These are phyloP conservation scores for Rhynchonema sp. DNA, from an alignment of 2,888 invertebrate species.

Conservation along the genomic window DNA sequence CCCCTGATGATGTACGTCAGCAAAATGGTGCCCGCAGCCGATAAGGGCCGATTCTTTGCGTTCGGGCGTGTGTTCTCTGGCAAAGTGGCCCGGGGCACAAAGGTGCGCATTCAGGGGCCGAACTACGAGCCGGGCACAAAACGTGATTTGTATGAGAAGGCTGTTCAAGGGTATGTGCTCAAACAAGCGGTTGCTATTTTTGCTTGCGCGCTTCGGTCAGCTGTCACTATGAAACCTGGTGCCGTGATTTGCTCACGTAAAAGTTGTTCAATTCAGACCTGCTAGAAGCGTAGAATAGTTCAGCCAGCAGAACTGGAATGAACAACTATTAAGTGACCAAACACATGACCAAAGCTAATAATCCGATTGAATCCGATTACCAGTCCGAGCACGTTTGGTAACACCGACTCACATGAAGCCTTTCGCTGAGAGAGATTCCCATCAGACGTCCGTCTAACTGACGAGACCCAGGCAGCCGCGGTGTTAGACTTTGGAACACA, in stretches of 20 bases:
- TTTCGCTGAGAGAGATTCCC: too few species aligned
- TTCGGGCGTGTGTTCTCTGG: conserved; percentile 16
- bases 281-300: not conserved
- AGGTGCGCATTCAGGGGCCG: conserved; percentile 10
- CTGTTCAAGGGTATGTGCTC: conserved; percentile 3
- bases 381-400: too few species aligned
- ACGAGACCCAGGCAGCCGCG: too few species aligned
- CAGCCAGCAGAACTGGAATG: not conserved
- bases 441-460: not conserved
- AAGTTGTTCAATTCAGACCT: too few species aligned
- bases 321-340: not conserved
- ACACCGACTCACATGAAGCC: too few species aligned
- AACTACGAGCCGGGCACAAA: conserved; percentile 10
- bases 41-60: conserved; percentile 11
- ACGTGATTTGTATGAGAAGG: conserved; percentile 3
- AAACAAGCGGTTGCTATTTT: too few species aligned
- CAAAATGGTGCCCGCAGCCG: conserved; percentile 14
- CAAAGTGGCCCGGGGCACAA: conserved; percentile 7
- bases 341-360: not conserved
- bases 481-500: too few species aligned
- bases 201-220: too few species aligned
- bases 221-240: too few species aligned
- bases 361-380: not conserved
- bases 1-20: conserved; percentile 15
- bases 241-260: too few species aligned